Base-by-base conservation (phyloP, 2,888 invertebrate species). In the Apoda limacodes region DNA sequence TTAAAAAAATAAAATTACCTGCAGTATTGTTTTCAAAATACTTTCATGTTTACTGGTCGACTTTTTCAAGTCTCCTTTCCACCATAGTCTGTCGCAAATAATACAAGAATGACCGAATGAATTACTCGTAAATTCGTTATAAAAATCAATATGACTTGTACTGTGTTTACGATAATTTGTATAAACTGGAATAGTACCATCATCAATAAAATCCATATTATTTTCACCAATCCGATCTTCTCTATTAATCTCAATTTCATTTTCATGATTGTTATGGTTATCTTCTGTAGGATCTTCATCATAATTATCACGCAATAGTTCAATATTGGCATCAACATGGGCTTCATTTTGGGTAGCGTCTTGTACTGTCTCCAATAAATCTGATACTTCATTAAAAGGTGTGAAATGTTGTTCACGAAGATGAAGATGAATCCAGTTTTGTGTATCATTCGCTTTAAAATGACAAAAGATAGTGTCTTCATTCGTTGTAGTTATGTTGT, bases 401-500 rank as follows among this genome's bases (percentile, higher is more conserved):
- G 50, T 46, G 22, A 50, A 50, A 27, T 50, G 46, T 28, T 22
- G 41, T 14, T 47, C 47, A 45, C 49, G 44, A 46, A 50, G 52
- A 52, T 53, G 21, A 46, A 49, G 51, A 52, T 53, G 55, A 51
- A 53, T 55, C 50, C 51, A 55, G 28, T 52, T 53, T 27, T 52
- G 40, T 44, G 45, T 48, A 46, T 50, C 46, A 50, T 55, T 54
- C 22, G 43, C 53, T 52, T 48, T 49, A 48, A 55, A 56, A 52
- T 53, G 49, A 53, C 48, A 48, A 36, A 54, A 55, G 34, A 30
- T 30, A 46, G 42, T 46, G 38, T 51, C 46, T 46, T 52, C 5
- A 46, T 49, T 50, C 21, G 4, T 49, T 48, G 51, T 32, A 46
- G 25, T 48, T 44, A 48, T 28, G 48, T 51, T 51, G 46, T 30